Evolutionary conservation across 1,140 invertebrate species (phyloP).

Genomic region (Drosophila kepulauana): DNA sequence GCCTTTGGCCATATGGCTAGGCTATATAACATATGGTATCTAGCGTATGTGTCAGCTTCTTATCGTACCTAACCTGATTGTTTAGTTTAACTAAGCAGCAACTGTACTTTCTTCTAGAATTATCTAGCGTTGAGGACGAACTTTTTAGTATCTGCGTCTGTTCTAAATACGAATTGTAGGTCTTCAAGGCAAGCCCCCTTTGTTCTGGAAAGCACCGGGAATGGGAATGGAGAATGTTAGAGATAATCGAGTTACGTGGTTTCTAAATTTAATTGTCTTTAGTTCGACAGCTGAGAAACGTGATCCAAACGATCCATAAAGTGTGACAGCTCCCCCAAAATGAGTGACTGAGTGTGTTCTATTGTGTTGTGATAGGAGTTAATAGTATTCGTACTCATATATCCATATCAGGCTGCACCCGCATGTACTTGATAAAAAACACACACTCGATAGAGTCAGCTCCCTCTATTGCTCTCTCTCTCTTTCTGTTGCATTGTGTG

Average conservation of each 20-base stretch:
- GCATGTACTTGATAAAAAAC: slow-evolving; percentile 45
- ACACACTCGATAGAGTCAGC: background rate
- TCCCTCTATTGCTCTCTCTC: slow-evolving; percentile 5
- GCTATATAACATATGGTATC: background rate
- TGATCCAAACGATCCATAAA: slow-evolving; percentile 45
- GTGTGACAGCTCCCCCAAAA: slow-evolving; percentile 36
- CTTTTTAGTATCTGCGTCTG: background rate
- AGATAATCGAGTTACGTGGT: slow-evolving; percentile 18
- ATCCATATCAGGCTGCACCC: slow-evolving; percentile 43
- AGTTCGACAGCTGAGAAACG: slow-evolving; percentile 23
- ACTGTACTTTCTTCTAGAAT: background rate
- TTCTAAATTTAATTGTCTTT: slow-evolving; percentile 31
- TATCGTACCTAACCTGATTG: background rate
- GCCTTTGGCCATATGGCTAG: background rate
- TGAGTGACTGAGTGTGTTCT: background rate
- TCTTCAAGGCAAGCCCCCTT: slow-evolving; percentile 20
- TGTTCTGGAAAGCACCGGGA: background rate
- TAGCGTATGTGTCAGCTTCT: background rate
- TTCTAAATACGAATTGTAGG: background rate
- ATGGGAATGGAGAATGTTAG: background rate
- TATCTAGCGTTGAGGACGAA: background rate
- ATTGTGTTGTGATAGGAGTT: background rate
- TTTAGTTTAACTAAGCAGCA: background rate
- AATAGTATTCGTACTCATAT: background rate
- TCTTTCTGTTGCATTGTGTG: slow-evolving; percentile 13